Percentiles rank a stretch among this genome's conserved stretches.
These are phyloP conservation scores for Paradisaea rubra DNA, from an alignment of 2,113 vertebrate genomes.

Conservation along the genomic window DNA sequence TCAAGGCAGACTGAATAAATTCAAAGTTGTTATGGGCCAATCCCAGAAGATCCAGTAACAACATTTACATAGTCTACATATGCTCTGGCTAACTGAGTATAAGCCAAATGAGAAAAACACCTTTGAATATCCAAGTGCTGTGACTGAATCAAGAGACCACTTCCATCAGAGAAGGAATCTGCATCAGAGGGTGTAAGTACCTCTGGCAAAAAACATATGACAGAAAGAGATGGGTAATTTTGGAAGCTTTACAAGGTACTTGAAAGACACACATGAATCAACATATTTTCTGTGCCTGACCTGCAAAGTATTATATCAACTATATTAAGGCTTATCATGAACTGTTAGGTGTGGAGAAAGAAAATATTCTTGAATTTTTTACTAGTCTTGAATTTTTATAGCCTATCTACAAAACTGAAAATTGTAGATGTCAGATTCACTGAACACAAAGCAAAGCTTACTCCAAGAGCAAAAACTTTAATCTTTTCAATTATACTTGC, in stretches of 20 bases:
- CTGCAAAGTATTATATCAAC: neutral
- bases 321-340: neutral
- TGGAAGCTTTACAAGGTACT: neutral
- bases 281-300: neutral
- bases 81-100: neutral
- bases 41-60: slow-evolving; percentile 13
- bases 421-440: neutral
- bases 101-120: slow-evolving; percentile 12
- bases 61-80: neutral
- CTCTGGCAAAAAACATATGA: neutral
- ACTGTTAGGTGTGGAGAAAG: neutral
- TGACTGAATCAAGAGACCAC: neutral
- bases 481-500: neutral
- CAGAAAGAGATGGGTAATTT: neutral
- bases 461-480: neutral
- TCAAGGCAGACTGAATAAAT: neutral
- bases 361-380: neutral
- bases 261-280: neutral
- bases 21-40: neutral
- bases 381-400: neutral
- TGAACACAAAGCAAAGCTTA: neutral
- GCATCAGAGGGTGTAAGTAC: neutral
- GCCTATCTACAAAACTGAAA: neutral
- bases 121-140: neutral
- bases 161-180: neutral